Percentiles rank a stretch among this genome's conserved stretches.
Evolutionary conservation across 2,797 vertebrate species (phyloP).

Genomic region (Eremophila alpestris): DNA sequence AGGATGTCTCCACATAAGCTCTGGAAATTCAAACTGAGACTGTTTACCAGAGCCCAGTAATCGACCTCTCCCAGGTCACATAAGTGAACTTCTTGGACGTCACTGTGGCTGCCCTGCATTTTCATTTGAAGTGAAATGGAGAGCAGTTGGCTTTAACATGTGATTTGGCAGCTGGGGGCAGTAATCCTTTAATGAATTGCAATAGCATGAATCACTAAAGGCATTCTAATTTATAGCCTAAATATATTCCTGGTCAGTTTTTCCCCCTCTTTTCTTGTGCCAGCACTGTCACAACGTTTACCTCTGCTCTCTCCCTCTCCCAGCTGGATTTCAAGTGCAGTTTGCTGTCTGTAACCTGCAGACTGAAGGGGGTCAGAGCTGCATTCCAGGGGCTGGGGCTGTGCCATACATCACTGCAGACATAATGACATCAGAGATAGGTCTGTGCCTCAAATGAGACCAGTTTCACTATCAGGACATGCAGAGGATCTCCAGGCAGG

Average conservation of each 20-base stretch:
- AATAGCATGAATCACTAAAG: constrained; percentile 12
- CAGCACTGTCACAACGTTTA: rapidly evolving
- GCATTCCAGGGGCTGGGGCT: neutral
- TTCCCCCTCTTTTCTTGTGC: neutral
- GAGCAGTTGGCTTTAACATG: constrained; percentile 28
- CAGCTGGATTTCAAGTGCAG: neutral
- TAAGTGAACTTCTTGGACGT: constrained; percentile 1
- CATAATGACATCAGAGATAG: neutral
- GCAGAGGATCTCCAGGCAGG: neutral
- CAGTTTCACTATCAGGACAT: neutral
- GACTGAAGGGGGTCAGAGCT: neutral
- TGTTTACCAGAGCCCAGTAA: neutral
- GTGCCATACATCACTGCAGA: neutral
- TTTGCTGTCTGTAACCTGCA: neutral
- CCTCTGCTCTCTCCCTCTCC: neutral
- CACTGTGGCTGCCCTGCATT: neutral
- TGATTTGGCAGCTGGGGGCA: constrained; percentile 31
- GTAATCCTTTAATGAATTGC: constrained; percentile 30
- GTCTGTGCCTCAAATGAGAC: neutral
- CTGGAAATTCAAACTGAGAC: constrained; percentile 17
- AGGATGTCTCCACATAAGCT: neutral
- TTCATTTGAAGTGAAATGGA: constrained; percentile 11
- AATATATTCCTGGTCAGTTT: neutral
- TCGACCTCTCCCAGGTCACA: neutral
- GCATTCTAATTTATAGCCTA: neutral